Conservation (phyloP, 1,140 invertebrate species). For the Drosophila miranda region DNA sequence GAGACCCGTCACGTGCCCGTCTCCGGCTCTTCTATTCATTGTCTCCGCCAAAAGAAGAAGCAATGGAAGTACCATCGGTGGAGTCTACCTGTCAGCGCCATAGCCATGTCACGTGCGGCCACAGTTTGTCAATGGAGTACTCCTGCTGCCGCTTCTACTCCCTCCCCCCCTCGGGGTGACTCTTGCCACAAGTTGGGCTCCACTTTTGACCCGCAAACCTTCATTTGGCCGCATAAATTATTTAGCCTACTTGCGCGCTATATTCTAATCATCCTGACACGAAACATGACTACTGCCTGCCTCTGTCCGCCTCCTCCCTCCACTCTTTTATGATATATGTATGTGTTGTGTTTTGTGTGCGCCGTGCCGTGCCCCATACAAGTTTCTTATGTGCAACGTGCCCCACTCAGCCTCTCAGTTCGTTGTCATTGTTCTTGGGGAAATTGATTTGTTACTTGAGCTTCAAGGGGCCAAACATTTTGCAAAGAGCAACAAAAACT, state of each 20-base stretch:
- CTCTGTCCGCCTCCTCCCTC: not conserved
- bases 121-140: constrained; percentile 59
- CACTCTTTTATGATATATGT: constrained; percentile 57
- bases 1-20: constrained; percentile 71
- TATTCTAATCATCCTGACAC: constrained; percentile 79
- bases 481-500: not conserved
- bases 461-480: constrained; percentile 28
- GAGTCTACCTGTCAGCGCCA: constrained; percentile 66
- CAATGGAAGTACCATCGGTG: constrained; percentile 5
- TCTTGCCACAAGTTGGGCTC: constrained; percentile 42
- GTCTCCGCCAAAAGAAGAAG: constrained; percentile 26
- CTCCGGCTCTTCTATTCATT: constrained; percentile 67
- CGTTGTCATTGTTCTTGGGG: constrained; percentile 58
- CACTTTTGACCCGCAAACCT: constrained; percentile 74
- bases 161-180: not conserved
- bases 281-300: constrained; percentile 60
- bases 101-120: constrained; percentile 67
- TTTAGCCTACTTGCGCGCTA: constrained; percentile 55
- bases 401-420: constrained; percentile 2
- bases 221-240: constrained; percentile 73
- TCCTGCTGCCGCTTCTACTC: too few species aligned
- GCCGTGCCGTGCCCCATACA: not conserved
- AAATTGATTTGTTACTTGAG: constrained; percentile 74
- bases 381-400: constrained; percentile 42
- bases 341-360: constrained; percentile 1